Evolutionary conservation across 2,888 invertebrate genomes (phyloP).

Genomic region (Girardia tigrina): DNA sequence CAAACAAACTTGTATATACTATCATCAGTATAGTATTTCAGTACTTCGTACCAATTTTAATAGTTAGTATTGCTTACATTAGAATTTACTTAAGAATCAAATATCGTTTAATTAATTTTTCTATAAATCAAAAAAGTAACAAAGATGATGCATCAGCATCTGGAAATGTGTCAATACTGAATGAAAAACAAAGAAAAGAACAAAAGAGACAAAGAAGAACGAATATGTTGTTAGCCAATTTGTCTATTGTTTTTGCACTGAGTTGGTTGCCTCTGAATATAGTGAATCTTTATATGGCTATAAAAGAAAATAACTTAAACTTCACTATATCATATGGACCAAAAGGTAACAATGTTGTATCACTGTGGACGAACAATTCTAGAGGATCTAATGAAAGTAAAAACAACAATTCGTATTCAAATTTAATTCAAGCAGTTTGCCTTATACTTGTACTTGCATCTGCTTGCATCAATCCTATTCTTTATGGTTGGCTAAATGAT

Average conservation of each 20-base stretch:
- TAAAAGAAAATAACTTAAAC: slow-evolving; percentile 37
- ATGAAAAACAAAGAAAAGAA: slow-evolving; percentile 39
- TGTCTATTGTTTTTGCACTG: slow-evolving; percentile 71
- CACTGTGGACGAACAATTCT: background rate
- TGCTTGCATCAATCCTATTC: background rate
- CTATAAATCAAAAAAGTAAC: background rate
- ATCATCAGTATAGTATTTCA: slow-evolving; percentile 69
- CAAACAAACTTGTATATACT: slow-evolving; percentile 59
- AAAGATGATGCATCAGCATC: background rate
- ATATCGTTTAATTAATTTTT: slow-evolving; percentile 53
- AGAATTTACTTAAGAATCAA: slow-evolving; percentile 67
- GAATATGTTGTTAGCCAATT: slow-evolving; percentile 68
- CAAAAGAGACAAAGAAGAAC: slow-evolving; percentile 64
- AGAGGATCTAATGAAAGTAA: background rate
- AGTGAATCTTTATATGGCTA: slow-evolving; percentile 66
- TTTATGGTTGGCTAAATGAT: slow-evolving; percentile 13
- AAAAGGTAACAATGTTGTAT: background rate
- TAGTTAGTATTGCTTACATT: slow-evolving; percentile 67
- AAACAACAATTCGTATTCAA: background rate
- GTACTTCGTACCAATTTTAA: slow-evolving; percentile 68
- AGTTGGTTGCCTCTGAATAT: slow-evolving; percentile 81
- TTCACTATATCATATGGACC: background rate
- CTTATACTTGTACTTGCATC: background rate
- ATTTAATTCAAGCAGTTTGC: slow-evolving; percentile 1
- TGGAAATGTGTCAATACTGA: background rate